Conservation (phyloP, 2,888 invertebrate species). For the Vannuccia rotundouncinata region DNA sequence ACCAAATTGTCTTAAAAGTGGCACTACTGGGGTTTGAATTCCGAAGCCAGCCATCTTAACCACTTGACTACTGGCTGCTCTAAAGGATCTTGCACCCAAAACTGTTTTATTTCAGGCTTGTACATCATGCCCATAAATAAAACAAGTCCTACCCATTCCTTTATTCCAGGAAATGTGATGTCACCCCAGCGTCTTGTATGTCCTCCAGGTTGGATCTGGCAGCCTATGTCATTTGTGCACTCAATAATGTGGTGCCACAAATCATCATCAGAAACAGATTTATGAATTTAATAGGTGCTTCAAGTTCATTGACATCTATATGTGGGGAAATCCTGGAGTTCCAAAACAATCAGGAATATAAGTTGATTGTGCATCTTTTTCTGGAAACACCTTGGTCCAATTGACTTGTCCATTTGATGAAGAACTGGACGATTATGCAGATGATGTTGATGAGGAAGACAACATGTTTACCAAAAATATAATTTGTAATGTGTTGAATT, state of each 20-base stretch:
- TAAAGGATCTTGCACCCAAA: not conserved
- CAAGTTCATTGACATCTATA: not conserved
- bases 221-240: not conserved
- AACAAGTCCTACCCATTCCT: not conserved
- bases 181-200: not conserved
- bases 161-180: not conserved
- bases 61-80: too few relatives aligned
- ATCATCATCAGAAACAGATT: not conserved
- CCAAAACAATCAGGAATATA: not conserved
- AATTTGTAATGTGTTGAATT: not conserved
- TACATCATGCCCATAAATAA: not conserved
- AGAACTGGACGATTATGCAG: not conserved
- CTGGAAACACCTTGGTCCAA: not conserved
- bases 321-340: not conserved
- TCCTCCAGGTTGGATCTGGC: not conserved
- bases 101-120: constrained; percentile 19
- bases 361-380: not conserved
- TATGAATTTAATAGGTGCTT: not conserved
- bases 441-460: not conserved
- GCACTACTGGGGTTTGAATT: too few relatives aligned
- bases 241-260: not conserved
- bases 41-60: too few relatives aligned
- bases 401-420: not conserved
- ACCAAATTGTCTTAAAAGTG: too few relatives aligned
- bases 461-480: not conserved